phyloP scores from a whole-genome alignment of 2,113 vertebrate genomes.

The Monopterus albus region DNA sequence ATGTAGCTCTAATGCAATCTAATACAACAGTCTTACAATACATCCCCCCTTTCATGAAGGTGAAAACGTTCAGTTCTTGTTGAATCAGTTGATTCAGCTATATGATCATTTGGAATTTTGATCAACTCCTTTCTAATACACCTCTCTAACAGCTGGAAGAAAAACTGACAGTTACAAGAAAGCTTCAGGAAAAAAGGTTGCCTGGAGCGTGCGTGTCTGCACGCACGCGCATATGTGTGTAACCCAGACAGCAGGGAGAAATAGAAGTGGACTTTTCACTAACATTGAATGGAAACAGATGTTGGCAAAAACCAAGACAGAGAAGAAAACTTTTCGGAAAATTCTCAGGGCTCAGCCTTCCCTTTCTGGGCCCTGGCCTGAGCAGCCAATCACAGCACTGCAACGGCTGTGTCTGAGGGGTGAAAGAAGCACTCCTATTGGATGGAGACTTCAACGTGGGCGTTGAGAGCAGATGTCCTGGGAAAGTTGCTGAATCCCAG shows the following conservation, averaged over 20 bases:
- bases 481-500: constrained; percentile 86
- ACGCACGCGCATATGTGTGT: constrained; percentile 33
- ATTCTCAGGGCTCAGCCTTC: constrained; percentile 84
- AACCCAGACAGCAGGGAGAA: constrained; percentile 62
- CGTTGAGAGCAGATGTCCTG: constrained; percentile 86
- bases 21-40: too few relatives aligned
- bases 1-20: too few relatives aligned
- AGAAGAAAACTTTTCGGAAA: constrained; percentile 82
- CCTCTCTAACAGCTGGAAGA: too few relatives aligned
- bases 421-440: constrained; percentile 70
- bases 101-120: too few relatives aligned
- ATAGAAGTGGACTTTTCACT: constrained; percentile 74
- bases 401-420: constrained; percentile 56
- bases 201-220: constrained; percentile 20
- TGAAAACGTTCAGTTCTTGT: too few relatives aligned
- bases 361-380: constrained; percentile 82
- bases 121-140: too few relatives aligned
- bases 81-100: too few relatives aligned
- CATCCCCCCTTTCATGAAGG: too few relatives aligned
- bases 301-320: constrained; percentile 75
- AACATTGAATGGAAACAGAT: constrained; percentile 88
- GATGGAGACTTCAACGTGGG: constrained; percentile 76
- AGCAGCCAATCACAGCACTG: constrained; percentile 73
- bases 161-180: constrained; percentile 21
- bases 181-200: constrained; percentile 5